phyloP scores from a whole-genome alignment of 2,797 vertebrate species.

The Melanotaenia maccullochi region DNA sequence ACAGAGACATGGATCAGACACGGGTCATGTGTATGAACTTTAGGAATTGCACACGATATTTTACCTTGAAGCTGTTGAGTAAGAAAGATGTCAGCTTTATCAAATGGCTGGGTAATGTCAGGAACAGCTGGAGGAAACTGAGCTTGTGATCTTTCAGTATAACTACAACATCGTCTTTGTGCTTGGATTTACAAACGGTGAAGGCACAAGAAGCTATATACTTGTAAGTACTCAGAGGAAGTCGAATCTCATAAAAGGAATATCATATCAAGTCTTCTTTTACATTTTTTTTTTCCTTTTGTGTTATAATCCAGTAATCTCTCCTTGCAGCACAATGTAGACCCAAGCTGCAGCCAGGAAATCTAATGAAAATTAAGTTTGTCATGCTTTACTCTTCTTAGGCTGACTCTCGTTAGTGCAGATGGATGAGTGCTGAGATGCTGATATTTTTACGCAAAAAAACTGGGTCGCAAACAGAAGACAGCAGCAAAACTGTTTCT shows the following conservation, averaged over 20 bases:
- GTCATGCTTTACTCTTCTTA: conserved; percentile 38
- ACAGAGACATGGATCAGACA: conserved; percentile 33
- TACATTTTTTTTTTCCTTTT: conserved; percentile 32
- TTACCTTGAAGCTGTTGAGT: conserved; percentile 3
- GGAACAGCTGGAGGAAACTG: neutral
- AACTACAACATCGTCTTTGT: neutral
- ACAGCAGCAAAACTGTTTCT: conserved; percentile 39
- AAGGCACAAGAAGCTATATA: conserved; percentile 23
- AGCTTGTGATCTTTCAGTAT: conserved; percentile 7
- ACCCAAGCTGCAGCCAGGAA: conserved; percentile 48
- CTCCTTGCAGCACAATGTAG: conserved; percentile 55
- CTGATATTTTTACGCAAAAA: conserved; percentile 53
- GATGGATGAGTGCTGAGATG: conserved; percentile 56
- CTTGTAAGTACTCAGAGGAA: conserved; percentile 1
- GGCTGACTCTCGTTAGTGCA: conserved; percentile 64
- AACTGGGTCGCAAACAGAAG: conserved; percentile 57
- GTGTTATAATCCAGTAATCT: conserved; percentile 75
- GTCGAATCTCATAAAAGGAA: conserved; percentile 10
- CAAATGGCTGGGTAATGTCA: neutral
- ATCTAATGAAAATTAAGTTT: conserved; percentile 63
- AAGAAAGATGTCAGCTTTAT: neutral
- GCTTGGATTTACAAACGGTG: conserved; percentile 27
- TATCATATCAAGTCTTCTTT: conserved; percentile 25
- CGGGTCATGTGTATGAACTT: conserved; percentile 22
- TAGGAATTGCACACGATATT: neutral